Percentiles rank a stretch among this genome's conserved stretches.
Conservation (phyloP, 2,113 vertebrate species). For the Isurus oxyrinchus region DNA sequence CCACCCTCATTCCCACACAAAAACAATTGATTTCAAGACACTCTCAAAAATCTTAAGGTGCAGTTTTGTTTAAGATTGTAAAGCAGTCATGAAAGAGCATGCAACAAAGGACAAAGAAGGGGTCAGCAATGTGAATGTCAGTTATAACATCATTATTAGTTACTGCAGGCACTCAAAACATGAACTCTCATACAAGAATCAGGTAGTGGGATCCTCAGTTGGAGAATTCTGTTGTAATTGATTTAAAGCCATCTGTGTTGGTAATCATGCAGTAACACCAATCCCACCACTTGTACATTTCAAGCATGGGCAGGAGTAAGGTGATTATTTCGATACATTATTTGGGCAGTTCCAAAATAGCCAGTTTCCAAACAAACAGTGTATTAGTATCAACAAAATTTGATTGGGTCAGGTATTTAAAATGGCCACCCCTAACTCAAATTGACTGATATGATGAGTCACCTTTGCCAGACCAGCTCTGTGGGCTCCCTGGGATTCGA, state of each 20-base stretch:
- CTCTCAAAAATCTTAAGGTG: background rate
- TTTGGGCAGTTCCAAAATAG: background rate
- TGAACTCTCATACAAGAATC: background rate
- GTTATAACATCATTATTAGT: background rate
- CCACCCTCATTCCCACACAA: background rate
- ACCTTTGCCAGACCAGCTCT: slow-evolving; percentile 91
- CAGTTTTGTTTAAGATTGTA: background rate
- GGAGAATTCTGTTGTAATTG: background rate
- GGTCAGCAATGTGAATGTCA: background rate
- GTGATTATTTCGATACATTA: background rate
- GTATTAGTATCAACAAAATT: background rate
- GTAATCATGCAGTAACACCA: background rate
- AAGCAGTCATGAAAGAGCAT: background rate
- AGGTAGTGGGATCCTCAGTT: background rate
- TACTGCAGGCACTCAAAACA: background rate
- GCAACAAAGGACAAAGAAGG: background rate
- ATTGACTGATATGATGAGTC: slow-evolving; percentile 19
- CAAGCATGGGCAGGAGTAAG: background rate
- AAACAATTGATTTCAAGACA: background rate
- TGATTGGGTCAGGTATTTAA: background rate
- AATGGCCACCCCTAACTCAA: background rate
- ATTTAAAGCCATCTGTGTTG: background rate
- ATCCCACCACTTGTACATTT: background rate
- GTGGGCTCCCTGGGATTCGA: slow-evolving; percentile 92
- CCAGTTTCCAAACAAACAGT: background rate